These are phyloP conservation scores for Rattus rattus DNA, from an alignment of 2,113 vertebrate species.

Conservation along the genomic window DNA sequence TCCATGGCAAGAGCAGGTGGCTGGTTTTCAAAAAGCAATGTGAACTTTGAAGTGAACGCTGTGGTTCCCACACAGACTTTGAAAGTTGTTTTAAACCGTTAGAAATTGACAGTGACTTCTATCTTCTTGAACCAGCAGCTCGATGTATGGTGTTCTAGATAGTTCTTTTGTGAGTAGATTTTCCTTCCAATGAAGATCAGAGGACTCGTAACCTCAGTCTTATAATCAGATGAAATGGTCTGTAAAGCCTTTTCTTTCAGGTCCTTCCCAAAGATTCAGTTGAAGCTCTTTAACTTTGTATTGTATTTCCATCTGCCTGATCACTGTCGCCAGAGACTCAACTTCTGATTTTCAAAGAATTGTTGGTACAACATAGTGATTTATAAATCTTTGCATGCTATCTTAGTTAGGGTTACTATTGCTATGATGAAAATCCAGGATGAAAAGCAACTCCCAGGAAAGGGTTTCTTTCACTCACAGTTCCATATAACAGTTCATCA, in stretches of 20 bases:
- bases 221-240: not conserved
- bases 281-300: not conserved
- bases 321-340: not conserved
- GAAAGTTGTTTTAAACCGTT: conserved; percentile 53
- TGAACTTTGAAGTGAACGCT: conserved; percentile 33
- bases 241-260: not conserved
- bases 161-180: conserved; percentile 29
- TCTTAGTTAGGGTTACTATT: not conserved
- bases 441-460: not conserved
- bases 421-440: not conserved
- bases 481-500: not conserved
- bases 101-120: conserved; percentile 33
- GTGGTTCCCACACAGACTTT: conserved; percentile 22
- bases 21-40: conserved; percentile 58
- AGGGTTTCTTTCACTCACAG: not conserved
- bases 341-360: conserved; percentile 34
- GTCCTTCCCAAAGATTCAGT: not conserved
- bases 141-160: conserved; percentile 28
- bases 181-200: conserved; percentile 18
- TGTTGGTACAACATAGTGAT: conserved; percentile 13
- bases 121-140: not conserved
- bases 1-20: conserved; percentile 57
- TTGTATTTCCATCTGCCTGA: conserved; percentile 1
- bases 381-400: conserved; percentile 19
- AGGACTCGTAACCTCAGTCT: not conserved